These are phyloP conservation scores for Siniperca obscura DNA, from an alignment of 2,797 vertebrate genomes.

Conservation along the genomic window DNA sequence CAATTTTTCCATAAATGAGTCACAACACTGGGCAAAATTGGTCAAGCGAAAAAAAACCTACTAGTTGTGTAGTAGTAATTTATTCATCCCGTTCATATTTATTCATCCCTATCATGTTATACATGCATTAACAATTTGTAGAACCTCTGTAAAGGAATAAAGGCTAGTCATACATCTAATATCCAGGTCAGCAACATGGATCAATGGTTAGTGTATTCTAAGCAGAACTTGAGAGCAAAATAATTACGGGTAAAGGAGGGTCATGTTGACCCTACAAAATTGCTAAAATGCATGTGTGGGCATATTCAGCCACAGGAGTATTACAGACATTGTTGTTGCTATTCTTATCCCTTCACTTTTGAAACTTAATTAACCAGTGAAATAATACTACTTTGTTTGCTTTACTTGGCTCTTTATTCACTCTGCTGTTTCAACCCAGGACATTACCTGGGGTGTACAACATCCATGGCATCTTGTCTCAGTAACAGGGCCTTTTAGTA, in stretches of 20 bases:
- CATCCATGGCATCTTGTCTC: not conserved
- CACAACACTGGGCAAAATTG: not conserved
- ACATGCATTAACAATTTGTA: conserved; percentile 12
- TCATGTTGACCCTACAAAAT: conserved; percentile 28
- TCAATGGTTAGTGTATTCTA: conserved; percentile 38
- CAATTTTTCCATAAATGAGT: not conserved
- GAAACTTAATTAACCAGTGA: conserved; percentile 22
- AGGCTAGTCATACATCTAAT: conserved; percentile 44
- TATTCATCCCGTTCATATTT: conserved; percentile 25
- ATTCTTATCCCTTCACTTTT: conserved; percentile 18
- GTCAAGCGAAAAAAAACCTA: not conserved
- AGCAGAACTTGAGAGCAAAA: conserved; percentile 26
- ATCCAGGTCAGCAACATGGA: conserved; percentile 40
- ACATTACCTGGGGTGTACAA: not conserved
- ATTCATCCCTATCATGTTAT: conserved; percentile 30
- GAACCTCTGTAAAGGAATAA: conserved; percentile 2
- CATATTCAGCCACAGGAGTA: conserved; percentile 6
- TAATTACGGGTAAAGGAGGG: conserved; percentile 26
- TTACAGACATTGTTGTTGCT: not conserved
- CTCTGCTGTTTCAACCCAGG: conserved; percentile 8
- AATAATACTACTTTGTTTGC: conserved; percentile 7
- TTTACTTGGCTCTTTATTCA: conserved; percentile 22
- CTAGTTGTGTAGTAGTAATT: not conserved
- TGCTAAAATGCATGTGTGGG: conserved; percentile 15
- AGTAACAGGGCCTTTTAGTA: not conserved